phyloP scores from a whole-genome alignment of 2,113 vertebrate species.

The Bothrops jararaca region DNA sequence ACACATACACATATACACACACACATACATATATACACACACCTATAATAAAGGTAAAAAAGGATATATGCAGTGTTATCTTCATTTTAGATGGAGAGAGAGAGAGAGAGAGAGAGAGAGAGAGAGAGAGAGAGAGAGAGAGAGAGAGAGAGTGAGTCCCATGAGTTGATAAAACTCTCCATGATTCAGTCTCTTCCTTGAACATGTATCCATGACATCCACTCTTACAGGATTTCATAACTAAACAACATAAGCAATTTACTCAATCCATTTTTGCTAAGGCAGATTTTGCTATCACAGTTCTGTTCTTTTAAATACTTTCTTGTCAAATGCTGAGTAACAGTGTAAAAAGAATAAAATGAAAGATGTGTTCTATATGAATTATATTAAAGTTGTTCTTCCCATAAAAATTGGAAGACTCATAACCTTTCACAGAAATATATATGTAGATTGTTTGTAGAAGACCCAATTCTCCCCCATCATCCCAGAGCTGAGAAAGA shows the following conservation, averaged over 20 bases:
- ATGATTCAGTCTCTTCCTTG: neutral
- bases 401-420: neutral
- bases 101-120: too few species aligned
- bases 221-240: neutral
- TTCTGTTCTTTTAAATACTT: neutral
- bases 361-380: neutral
- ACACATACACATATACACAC: too few species aligned
- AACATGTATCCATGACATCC: neutral
- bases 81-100: too few species aligned
- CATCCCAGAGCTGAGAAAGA: neutral
- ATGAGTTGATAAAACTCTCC: neutral
- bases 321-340: neutral
- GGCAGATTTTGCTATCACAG: neutral
- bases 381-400: neutral
- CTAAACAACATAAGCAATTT: neutral
- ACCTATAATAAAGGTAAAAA: too few species aligned
- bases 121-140: too few species aligned
- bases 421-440: neutral
- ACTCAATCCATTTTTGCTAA: neutral
- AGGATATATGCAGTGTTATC: too few species aligned
- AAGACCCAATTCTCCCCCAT: neutral
- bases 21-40: too few species aligned
- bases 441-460: neutral
- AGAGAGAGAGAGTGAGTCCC: too few species aligned
- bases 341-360: neutral